Conservation (phyloP, 2,888 invertebrate species). For the Oscheius sp. region DNA sequence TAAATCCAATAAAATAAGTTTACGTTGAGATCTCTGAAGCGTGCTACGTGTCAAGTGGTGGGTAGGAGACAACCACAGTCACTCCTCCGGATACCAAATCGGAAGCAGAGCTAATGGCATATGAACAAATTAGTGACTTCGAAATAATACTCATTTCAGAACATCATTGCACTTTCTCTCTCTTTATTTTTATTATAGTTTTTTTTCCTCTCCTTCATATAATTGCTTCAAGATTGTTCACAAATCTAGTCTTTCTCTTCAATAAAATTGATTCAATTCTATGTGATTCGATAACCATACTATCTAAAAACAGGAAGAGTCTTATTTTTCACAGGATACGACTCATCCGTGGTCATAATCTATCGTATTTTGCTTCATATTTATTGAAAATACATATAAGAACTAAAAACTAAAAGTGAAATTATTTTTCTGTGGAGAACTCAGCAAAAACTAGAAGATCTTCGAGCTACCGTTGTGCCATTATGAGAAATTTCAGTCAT, state of each 20-base stretch:
- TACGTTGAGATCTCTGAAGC: background rate
- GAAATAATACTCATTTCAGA: too few species aligned
- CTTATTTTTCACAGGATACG: too few species aligned
- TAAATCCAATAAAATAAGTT: background rate
- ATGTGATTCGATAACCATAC: too few species aligned
- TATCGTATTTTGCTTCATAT: background rate
- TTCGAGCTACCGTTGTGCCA: constrained; percentile 5
- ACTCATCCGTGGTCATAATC: background rate
- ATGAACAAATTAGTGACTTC: constrained; percentile 12
- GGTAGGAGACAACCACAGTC: constrained; percentile 12
- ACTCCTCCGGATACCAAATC: constrained; percentile 24
- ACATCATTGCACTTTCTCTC: too few species aligned
- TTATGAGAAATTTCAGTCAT: background rate
- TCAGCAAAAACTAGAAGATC: background rate
- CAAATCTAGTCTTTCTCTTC: background rate
- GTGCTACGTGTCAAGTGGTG: constrained; percentile 11
- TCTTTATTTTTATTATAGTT: too few species aligned
- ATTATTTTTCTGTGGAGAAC: background rate
- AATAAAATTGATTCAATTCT: background rate
- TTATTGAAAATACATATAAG: background rate
- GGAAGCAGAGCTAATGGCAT: constrained; percentile 22
- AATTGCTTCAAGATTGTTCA: background rate
- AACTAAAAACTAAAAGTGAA: too few species aligned
- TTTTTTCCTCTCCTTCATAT: too few species aligned
- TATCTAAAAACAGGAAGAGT: constrained; percentile 9